These are phyloP conservation scores for Cataglyphis hispanica DNA, from an alignment of 1,140 invertebrate species.

Conservation along the genomic window DNA sequence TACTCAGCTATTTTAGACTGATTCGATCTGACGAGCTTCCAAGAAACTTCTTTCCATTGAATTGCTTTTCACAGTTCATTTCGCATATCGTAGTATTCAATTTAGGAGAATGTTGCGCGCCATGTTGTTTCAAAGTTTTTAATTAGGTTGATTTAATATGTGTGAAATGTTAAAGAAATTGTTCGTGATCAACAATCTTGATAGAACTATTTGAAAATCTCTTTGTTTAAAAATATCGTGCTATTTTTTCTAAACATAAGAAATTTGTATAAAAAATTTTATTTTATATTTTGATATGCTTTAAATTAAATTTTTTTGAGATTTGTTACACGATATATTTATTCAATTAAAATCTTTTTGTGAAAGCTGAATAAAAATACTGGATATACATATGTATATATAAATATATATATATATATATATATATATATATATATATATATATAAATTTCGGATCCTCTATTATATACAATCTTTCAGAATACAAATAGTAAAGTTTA, in stretches of 20 bases:
- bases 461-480: background rate
- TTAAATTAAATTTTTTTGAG: conserved; percentile 3
- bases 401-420: too few species aligned
- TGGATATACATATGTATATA: background rate
- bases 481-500: background rate
- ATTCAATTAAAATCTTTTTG: background rate
- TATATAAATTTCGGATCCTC: background rate
- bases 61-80: conserved; percentile 42
- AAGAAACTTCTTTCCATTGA: conserved; percentile 47
- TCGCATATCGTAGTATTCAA: conserved; percentile 2
- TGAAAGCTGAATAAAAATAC: background rate
- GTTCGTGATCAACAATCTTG: background rate
- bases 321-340: background rate
- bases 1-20: conserved; percentile 25
- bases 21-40: conserved; percentile 36
- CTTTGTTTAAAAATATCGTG: background rate
- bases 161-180: background rate
- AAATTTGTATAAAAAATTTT: background rate
- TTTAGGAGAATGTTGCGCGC: conserved; percentile 30
- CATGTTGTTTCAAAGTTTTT: conserved; percentile 22
- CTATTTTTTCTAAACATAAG: background rate
- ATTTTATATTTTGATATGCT: background rate
- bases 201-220: background rate
- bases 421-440: background rate
- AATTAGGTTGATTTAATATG: conserved; percentile 23